Percentiles rank a stretch among this genome's conserved stretches.
These are phyloP conservation scores for Drosophila asahinai DNA, from an alignment of 1,140 invertebrate species.

Conservation along the genomic window DNA sequence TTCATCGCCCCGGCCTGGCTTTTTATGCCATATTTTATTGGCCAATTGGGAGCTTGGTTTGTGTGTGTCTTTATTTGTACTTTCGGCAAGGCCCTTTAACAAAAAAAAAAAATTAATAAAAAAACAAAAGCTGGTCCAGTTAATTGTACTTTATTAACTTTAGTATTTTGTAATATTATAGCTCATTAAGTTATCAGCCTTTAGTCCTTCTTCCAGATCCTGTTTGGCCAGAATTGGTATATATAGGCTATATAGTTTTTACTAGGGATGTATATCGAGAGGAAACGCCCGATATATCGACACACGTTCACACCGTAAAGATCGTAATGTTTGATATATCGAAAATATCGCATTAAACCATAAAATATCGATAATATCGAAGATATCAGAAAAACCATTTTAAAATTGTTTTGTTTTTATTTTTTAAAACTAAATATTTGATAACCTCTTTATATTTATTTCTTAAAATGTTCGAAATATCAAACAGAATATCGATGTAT, in stretches of 20 bases:
- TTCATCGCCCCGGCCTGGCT: constrained; percentile 8
- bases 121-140: constrained; percentile 9
- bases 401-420: too few relatives aligned
- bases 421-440: too few relatives aligned
- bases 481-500: too few relatives aligned
- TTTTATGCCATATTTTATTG: constrained; percentile 46
- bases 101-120: constrained; percentile 7
- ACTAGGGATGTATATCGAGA: too few relatives aligned
- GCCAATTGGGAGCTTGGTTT: constrained; percentile 31
- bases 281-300: too few relatives aligned
- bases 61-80: background rate
- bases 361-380: too few relatives aligned
- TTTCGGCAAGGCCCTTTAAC: constrained; percentile 40
- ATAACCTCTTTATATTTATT: too few relatives aligned
- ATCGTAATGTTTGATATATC: background rate
- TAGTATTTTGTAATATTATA: constrained; percentile 24
- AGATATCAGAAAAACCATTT: too few relatives aligned
- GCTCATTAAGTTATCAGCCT: constrained; percentile 17
- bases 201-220: constrained; percentile 18
- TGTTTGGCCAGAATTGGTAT: background rate
- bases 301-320: background rate
- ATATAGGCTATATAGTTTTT: too few relatives aligned
- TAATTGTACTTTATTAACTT: constrained; percentile 44
- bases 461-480: too few relatives aligned
- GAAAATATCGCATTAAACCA: background rate